Percentiles rank a stretch among this genome's conserved stretches.
These are phyloP conservation scores for Zygaena filipendulae DNA, from an alignment of 2,888 invertebrate genomes.

Conservation along the genomic window DNA sequence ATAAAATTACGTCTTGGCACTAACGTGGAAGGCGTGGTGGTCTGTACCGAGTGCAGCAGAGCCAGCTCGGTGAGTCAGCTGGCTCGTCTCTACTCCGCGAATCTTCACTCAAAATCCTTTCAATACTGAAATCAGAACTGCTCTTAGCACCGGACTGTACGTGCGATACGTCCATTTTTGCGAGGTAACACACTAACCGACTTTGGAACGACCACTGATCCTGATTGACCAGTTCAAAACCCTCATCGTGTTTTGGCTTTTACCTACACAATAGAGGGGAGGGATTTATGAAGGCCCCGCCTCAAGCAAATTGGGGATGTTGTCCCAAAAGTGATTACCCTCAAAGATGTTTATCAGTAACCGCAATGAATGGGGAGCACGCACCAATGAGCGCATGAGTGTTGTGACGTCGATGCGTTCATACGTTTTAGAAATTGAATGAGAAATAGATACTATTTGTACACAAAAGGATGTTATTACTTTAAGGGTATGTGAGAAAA, in stretches of 20 bases:
- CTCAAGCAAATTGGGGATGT: slow-evolving; percentile 18
- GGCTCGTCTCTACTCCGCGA: slow-evolving; percentile 23
- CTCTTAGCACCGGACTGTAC: slow-evolving; percentile 40
- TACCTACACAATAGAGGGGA: slow-evolving; percentile 23
- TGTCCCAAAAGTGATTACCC: slow-evolving; percentile 18
- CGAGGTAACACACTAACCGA: too few relatives aligned
- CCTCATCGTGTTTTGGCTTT: too few relatives aligned
- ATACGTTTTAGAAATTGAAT: slow-evolving; percentile 41
- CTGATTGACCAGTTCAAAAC: too few relatives aligned
- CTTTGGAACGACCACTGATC: too few relatives aligned
- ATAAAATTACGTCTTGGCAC: too few relatives aligned
- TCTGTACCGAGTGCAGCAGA: slow-evolving; percentile 77
- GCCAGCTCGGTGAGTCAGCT: slow-evolving; percentile 61
- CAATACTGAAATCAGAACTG: slow-evolving; percentile 69
- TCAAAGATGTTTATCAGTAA: slow-evolving; percentile 34
- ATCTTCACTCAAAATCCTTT: slow-evolving; percentile 68
- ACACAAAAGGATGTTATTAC: slow-evolving; percentile 62
- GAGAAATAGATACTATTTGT: slow-evolving; percentile 57
- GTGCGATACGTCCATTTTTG: slow-evolving; percentile 40
- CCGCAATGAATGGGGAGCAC: slow-evolving; percentile 35
- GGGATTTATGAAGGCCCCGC: slow-evolving; percentile 28
- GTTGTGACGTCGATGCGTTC: slow-evolving; percentile 60
- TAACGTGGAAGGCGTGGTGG: slow-evolving; percentile 78
- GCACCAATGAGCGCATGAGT: slow-evolving; percentile 43
- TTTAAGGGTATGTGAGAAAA: slow-evolving; percentile 65